Percentiles rank a stretch among this genome's conserved stretches.
phyloP scores from a whole-genome alignment of 2,113 vertebrate genomes.

The Pelvicachromis taeniatus region DNA sequence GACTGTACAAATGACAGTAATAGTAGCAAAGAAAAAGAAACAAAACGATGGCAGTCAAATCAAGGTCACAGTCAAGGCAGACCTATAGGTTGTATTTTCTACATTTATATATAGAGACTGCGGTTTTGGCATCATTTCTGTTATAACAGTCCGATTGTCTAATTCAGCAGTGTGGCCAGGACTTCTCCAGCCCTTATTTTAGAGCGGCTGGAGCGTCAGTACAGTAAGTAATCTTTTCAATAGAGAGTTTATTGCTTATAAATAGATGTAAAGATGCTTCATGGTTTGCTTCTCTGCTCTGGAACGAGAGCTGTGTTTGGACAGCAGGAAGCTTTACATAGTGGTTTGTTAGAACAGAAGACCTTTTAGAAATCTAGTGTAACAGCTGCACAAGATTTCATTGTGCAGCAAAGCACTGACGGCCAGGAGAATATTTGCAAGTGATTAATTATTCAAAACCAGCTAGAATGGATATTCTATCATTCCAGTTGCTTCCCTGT shows the following conservation, averaged over 20 bases:
- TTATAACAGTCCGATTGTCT: slow-evolving; percentile 59
- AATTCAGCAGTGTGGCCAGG: slow-evolving; percentile 59
- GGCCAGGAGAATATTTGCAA: neutral
- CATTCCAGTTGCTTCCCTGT: neutral
- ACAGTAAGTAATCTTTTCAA: neutral
- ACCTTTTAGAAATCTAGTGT: neutral
- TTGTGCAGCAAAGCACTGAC: neutral
- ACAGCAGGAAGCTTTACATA: neutral
- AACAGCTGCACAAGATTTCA: neutral
- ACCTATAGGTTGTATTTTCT: slow-evolving; percentile 53
- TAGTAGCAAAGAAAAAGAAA: neutral
- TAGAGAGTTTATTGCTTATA: neutral
- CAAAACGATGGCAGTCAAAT: neutral
- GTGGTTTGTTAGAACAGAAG: neutral
- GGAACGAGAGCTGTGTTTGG: neutral
- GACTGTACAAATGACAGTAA: neutral
- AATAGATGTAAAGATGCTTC: neutral
- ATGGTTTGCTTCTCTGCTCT: neutral
- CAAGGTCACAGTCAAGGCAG: neutral
- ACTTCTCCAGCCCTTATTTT: neutral
- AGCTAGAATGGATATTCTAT: neutral
- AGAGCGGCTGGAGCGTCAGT: neutral
- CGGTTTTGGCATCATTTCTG: slow-evolving; percentile 55
- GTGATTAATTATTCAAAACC: neutral
- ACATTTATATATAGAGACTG: slow-evolving; percentile 47